Percentiles rank a stretch among this genome's conserved stretches.
These are phyloP conservation scores for Alcis repandata DNA, from an alignment of 2,888 invertebrate species.

Conservation along the genomic window DNA sequence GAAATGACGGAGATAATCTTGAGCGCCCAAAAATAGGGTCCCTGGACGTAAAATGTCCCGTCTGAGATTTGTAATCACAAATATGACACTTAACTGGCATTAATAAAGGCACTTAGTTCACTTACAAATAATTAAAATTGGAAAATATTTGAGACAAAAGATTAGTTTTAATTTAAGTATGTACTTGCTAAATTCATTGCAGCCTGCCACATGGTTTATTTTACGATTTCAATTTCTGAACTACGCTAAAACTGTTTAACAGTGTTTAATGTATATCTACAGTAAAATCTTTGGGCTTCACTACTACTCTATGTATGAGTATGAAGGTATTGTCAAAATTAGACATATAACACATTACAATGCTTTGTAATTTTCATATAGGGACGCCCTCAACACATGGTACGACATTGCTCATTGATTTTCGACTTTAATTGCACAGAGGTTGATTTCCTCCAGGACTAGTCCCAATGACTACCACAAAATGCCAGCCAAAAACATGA, in stretches of 20 bases:
- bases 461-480: too few relatives aligned
- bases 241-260: background rate
- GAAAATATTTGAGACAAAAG: constrained; percentile 28
- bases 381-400: too few relatives aligned
- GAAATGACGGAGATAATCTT: too few relatives aligned
- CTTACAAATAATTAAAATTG: constrained; percentile 18
- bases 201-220: background rate
- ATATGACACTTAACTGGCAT: constrained; percentile 37
- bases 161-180: constrained; percentile 11
- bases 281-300: constrained; percentile 3
- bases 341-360: too few relatives aligned
- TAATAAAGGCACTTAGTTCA: constrained; percentile 30
- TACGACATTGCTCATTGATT: too few relatives aligned
- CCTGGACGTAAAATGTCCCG: constrained; percentile 6
- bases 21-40: too few relatives aligned
- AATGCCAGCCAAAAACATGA: background rate
- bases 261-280: background rate
- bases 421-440: too few relatives aligned
- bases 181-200: constrained; percentile 8
- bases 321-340: too few relatives aligned
- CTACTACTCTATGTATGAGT: too few relatives aligned
- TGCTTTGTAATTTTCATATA: too few relatives aligned
- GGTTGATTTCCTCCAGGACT: too few relatives aligned
- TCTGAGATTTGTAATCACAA: constrained; percentile 9
- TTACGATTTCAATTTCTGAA: background rate